Base-by-base conservation (phyloP, 1,140 invertebrate species). In the Himalopsyche phryganea region DNA sequence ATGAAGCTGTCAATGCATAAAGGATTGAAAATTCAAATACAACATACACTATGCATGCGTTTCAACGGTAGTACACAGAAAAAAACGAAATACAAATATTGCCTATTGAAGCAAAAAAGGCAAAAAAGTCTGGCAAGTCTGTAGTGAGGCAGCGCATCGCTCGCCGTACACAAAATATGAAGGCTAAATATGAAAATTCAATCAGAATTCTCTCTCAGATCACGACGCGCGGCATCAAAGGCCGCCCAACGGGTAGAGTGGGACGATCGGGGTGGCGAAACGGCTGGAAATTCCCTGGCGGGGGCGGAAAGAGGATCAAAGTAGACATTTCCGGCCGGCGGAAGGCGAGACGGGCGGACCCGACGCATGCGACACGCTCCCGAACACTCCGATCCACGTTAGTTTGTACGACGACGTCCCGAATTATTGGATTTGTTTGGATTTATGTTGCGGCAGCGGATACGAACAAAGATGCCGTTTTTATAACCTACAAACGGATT, bases 141-240 rank as follows among this genome's bases (percentile, higher is more conserved):
- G n/a, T n/a, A n/a, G n/a, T n/a, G n/a, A n/a, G n/a, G n/a, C n/a
- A n/a, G n/a, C n/a, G n/a, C n/a, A n/a, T n/a, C n/a, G n/a, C n/a
- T n/a, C n/a, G n/a, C n/a, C n/a, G n/a, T 13, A 52, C 36, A 42
- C 15, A 4, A 15, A 53, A 53, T 45, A 45, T 17, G 42, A 13
- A 49, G 38, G 50, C 36, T 58, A 58, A 62, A 57, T 58, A 62
- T 58, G 60, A 62, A 58, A 61, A 61, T 61, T 61, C 23, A 58
- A 62, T 62, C 54, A 62, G 42, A 54, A 52, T 54, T 36, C 33
- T 45, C 44, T 54, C 19, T 18, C 33, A 62, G 49, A 57, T 50
- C 20, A 38, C 32, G 36, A 28, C 23, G 44, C 20, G 18, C 10
- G 19, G 54, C 32, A 50, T 58, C 54, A 60, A 60, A 60, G 50